Percentiles rank a stretch among this genome's conserved stretches.
Conservation (phyloP, 30 jellyfish, hydroid and myxozoan genomes). For the Turritopsis rubra region DNA sequence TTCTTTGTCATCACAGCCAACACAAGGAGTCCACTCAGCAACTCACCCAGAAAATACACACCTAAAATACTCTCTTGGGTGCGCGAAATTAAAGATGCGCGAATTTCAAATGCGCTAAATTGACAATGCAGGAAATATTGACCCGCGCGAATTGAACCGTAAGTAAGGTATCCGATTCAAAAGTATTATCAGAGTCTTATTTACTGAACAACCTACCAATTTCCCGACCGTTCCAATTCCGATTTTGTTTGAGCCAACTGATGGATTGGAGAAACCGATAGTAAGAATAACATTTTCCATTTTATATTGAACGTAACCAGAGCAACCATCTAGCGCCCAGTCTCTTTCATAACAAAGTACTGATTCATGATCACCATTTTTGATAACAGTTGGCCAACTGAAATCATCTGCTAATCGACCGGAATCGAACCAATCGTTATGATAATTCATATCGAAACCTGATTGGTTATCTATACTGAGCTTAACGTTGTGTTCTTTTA, state of each 20-base stretch:
- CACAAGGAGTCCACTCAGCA: too few relatives aligned
- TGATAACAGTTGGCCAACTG: background rate
- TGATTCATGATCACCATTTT: conserved; percentile 1
- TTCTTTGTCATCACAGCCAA: too few relatives aligned
- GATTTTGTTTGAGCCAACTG: background rate
- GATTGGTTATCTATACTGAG: background rate
- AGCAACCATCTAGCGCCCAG: conserved; percentile 8
- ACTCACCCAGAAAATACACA: too few relatives aligned
- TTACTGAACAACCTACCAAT: background rate
- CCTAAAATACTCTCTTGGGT: too few relatives aligned
- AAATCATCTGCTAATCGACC: conserved; percentile 15
- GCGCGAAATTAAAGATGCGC: too few relatives aligned
- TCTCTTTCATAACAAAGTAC: conserved; percentile 1
- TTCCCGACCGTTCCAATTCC: conserved; percentile 1
- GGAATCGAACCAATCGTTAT: conserved; percentile 7
- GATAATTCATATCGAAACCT: background rate
- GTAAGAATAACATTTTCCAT: background rate
- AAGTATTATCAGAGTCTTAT: too few relatives aligned
- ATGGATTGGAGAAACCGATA: conserved; percentile 9
- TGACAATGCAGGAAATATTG: too few relatives aligned
- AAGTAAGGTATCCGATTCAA: too few relatives aligned
- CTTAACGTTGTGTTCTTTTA: background rate
- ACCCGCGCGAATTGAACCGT: too few relatives aligned
- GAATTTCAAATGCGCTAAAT: too few relatives aligned
- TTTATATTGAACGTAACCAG: conserved; percentile 10